phyloP scores from a whole-genome alignment of 2,888 invertebrate genomes.

The Drosophila setosimentum region DNA sequence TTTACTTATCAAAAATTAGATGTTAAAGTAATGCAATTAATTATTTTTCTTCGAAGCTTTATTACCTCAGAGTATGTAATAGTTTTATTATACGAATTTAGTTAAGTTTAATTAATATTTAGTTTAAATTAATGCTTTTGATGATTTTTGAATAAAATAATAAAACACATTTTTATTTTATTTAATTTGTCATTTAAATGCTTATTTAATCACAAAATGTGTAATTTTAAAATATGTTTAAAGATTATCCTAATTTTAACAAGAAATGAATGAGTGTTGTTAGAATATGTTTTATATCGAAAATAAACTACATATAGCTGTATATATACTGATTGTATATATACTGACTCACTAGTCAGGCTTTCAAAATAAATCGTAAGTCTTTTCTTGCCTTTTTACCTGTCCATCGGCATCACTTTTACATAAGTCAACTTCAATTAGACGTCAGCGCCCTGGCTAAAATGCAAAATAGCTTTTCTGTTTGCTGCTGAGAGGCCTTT shows the following conservation, averaged over 20 bases:
- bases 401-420: conserved; percentile 37
- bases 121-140: background rate
- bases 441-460: conserved; percentile 42
- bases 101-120: background rate
- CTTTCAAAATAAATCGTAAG: conserved; percentile 23
- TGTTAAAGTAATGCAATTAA: background rate
- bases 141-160: background rate
- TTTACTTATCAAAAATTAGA: background rate
- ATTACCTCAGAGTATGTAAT: background rate
- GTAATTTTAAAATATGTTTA: background rate
- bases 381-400: background rate
- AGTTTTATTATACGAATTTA: background rate
- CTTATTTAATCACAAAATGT: background rate
- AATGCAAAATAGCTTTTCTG: conserved; percentile 65
- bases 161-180: background rate
- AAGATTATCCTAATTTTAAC: background rate
- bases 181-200: background rate
- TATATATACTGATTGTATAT: background rate
- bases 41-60: background rate
- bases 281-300: background rate
- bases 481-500: conserved; percentile 53
- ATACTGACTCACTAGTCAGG: background rate
- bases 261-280: background rate
- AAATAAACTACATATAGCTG: background rate
- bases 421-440: conserved; percentile 74